Conservation (phyloP, 2,113 vertebrate species). For the Phodopus roborovskii region DNA sequence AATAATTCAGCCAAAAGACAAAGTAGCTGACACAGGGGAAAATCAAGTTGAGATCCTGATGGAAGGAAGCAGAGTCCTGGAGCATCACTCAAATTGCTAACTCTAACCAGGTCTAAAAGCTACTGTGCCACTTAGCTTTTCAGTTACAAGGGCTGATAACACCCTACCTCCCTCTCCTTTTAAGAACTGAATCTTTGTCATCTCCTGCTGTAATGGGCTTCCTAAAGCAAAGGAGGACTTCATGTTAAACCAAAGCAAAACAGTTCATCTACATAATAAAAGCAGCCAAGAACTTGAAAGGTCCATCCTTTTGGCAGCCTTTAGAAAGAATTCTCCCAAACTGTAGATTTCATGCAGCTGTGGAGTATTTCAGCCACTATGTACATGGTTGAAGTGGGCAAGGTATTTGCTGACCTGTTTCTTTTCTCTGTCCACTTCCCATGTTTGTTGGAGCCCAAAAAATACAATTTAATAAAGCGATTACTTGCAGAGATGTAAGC, state of each 20-base stretch:
- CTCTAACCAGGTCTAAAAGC: not conserved
- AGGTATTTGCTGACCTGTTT: not conserved
- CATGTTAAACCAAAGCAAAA: not conserved
- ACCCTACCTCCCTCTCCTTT: no score
- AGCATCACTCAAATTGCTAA: not conserved
- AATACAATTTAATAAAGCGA: not conserved
- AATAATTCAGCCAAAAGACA: not conserved
- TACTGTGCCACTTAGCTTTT: not conserved
- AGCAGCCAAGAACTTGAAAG: not conserved
- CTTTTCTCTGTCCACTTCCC: not conserved
- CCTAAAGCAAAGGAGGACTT: not conserved
- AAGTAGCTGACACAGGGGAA: not conserved
- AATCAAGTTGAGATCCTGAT: not conserved
- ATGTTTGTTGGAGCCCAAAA: not conserved
- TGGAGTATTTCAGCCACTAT: not conserved
- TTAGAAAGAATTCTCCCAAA: not conserved
- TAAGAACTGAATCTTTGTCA: not conserved
- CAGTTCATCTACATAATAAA: not conserved
- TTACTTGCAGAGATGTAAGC: not conserved
- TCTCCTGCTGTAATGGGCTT: not conserved
- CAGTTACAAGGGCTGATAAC: not conserved
- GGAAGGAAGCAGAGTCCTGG: not conserved
- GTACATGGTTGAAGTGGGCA: not conserved
- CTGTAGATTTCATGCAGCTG: not conserved
- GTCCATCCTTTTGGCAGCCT: not conserved